phyloP scores from a whole-genome alignment of 2,888 invertebrate genomes.

The Agrochola macilenta region DNA sequence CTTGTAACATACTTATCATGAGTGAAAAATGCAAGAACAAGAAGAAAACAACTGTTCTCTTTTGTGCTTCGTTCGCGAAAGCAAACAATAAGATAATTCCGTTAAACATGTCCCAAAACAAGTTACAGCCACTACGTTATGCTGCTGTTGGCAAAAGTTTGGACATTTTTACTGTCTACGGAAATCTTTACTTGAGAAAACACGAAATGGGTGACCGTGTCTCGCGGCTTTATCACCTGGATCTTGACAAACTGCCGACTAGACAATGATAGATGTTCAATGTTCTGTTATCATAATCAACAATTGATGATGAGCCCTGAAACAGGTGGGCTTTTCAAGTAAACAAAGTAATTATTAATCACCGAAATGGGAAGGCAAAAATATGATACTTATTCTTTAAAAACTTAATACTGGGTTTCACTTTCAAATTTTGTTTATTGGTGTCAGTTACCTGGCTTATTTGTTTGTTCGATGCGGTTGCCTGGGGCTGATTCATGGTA shows the following conservation, averaged over 20 bases:
- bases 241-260: constrained; percentile 77
- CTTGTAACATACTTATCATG: constrained; percentile 58
- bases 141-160: constrained; percentile 77
- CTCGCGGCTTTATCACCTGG: constrained; percentile 72
- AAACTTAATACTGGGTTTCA: constrained; percentile 52
- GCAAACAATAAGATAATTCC: constrained; percentile 75
- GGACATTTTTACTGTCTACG: constrained; percentile 81
- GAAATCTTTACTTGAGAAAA: constrained; percentile 73
- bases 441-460: constrained; percentile 54
- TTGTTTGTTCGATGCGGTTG: constrained; percentile 56
- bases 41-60: constrained; percentile 66
- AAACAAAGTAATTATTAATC: constrained; percentile 59
- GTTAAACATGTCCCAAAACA: constrained; percentile 76
- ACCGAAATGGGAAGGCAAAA: constrained; percentile 47
- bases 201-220: constrained; percentile 71
- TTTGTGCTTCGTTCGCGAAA: constrained; percentile 65
- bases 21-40: constrained; percentile 59
- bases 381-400: constrained; percentile 54
- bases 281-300: constrained; percentile 72
- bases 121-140: constrained; percentile 78
- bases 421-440: constrained; percentile 56
- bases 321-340: constrained; percentile 52
- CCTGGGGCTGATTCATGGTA: constrained; percentile 28
- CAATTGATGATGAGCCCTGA: constrained; percentile 62
- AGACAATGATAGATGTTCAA: constrained; percentile 72